Base-by-base conservation (phyloP, 2,797 vertebrate genomes). In the Silurus aristotelis region DNA sequence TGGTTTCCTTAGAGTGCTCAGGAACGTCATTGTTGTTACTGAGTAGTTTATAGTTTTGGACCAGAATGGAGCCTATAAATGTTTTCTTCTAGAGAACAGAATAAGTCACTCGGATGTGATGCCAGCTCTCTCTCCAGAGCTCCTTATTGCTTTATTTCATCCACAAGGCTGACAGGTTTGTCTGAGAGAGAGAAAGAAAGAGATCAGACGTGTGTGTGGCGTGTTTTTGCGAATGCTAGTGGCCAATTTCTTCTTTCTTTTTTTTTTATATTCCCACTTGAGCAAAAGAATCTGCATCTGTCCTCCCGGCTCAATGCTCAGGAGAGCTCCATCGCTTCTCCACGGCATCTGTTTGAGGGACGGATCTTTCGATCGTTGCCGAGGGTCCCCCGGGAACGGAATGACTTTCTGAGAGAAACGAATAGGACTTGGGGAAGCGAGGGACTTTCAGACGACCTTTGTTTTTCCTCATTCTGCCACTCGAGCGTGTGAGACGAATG, bases 261-360 rank as follows among this genome's bases (percentile, higher is more conserved):
- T 78, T 78, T 63, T 70, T 63, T 67, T 60, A 20, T 56, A 87
- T 87, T 88, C 87, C 89, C 88, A 89, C 85, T 79, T 86, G 88
- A 88, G 55, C 46, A n/a, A 25, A 61, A 27, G 61, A 80, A 84
- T 85, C 75, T 56, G 82, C 70, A 27, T 43, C 27, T 75, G 80
- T 81, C 82, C 55, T 82, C 85, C 60, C 48, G 27, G 77, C 77
- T 48, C 82, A 89, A 90, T 87, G 85, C 93, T 92, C 93, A 84
- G 77, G 92, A 93, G 93, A 94, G 85, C 66, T 48, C 72, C 80
- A 72, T 20, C 87, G 87, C 86, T 85, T 72, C 64, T 88, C 88
- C 89, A 91, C 91, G 91, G 90, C 93, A 93, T 93, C 93, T 94
- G 93, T 94, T 91, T 87, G 68, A 78, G 72, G 91, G 84, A 91